A percentile compares a stretch with the other conserved stretches of the same genome.
phyloP scores from a whole-genome alignment of 2,113 vertebrate genomes.

The Delphinus delphis region DNA sequence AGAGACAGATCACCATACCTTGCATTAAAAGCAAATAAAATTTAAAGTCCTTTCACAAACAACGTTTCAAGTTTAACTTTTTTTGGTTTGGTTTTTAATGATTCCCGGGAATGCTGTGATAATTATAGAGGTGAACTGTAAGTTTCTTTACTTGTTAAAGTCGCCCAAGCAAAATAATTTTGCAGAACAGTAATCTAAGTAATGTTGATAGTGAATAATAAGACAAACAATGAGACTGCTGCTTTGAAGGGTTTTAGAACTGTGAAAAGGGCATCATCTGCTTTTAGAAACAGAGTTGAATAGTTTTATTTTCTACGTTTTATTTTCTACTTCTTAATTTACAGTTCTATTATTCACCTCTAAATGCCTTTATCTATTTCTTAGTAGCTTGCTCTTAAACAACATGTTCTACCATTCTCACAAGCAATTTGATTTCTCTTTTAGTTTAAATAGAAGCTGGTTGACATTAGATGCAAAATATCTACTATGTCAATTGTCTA shows the following conservation, averaged over 20 bases:
- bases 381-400: neutral
- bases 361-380: neutral
- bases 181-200: neutral
- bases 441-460: neutral
- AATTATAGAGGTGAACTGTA: neutral
- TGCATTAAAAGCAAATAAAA: neutral
- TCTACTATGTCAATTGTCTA: neutral
- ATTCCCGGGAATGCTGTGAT: neutral
- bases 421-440: neutral
- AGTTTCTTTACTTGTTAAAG: neutral
- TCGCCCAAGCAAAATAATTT: neutral
- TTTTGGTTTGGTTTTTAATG: neutral
- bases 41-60: neutral
- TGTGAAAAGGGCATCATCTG: neutral
- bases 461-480: neutral
- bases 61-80: neutral
- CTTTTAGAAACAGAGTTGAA: neutral
- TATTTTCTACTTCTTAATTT: neutral
- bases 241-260: neutral
- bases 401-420: neutral
- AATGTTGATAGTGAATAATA: neutral
- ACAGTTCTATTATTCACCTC: neutral
- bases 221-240: neutral
- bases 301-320: conserved; percentile 17
- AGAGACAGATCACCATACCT: neutral